phyloP scores from a whole-genome alignment of 2,888 invertebrate genomes.

The Latrodectus elegans region DNA sequence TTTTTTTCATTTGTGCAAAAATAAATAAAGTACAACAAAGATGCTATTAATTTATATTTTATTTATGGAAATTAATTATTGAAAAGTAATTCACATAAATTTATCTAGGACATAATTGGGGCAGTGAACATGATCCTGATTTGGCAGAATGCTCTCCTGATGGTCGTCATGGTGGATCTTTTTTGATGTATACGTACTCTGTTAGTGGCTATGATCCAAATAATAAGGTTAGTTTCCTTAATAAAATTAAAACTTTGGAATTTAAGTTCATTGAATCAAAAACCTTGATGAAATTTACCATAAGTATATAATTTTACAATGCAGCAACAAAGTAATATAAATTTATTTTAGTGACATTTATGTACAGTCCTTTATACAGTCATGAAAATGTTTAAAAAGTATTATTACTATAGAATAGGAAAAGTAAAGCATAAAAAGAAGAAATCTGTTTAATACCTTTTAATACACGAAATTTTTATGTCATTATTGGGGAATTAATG shows the following conservation, averaged over 20 bases:
- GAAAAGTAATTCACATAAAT: background rate
- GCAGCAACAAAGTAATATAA: background rate
- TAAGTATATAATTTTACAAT: conserved; percentile 65
- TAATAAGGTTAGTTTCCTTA: conserved; percentile 82
- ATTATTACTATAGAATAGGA: too few species aligned
- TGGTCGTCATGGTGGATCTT: conserved; percentile 94
- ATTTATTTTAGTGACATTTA: background rate
- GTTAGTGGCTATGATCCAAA: conserved; percentile 97
- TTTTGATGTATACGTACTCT: conserved; percentile 96
- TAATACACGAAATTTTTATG: too few species aligned
- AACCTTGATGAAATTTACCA: too few species aligned
- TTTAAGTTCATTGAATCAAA: too few species aligned
- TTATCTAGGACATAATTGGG: conserved; percentile 95
- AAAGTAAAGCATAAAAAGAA: too few species aligned
- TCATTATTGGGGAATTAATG: too few species aligned
- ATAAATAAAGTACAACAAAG: too few species aligned
- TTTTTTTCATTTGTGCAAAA: too few species aligned
- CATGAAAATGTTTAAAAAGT: background rate
- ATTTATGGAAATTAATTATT: too few species aligned
- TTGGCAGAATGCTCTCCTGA: conserved; percentile 96
- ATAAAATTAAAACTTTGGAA: too few species aligned
- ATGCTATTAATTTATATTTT: too few species aligned
- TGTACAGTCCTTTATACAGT: background rate
- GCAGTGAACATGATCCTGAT: conserved; percentile 97
- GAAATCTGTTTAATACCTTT: too few species aligned